Percentiles rank a stretch among this genome's conserved stretches.
Conservation (phyloP, 2,797 vertebrate genomes). For the Cheirogaleus major region DNA sequence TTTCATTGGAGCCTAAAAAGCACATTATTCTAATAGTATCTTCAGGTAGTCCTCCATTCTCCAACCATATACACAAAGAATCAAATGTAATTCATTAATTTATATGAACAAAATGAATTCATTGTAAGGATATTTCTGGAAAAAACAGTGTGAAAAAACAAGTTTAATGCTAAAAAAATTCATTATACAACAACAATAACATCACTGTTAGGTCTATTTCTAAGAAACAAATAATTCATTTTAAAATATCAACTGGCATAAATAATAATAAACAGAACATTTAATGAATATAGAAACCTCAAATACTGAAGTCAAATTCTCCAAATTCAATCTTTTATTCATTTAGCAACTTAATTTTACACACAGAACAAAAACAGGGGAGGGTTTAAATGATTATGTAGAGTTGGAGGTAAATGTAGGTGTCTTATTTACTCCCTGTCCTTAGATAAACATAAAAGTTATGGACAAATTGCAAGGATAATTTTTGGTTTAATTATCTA, state of each 20-base stretch:
- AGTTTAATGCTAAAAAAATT: background rate
- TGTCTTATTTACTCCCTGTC: background rate
- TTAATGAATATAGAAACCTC: background rate
- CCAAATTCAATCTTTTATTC: background rate
- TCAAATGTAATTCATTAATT: background rate
- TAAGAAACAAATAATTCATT: background rate
- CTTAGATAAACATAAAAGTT: conserved; percentile 51
- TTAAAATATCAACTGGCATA: background rate
- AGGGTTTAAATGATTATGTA: background rate
- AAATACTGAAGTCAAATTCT: background rate
- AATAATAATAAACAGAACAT: background rate
- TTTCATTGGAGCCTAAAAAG: background rate
- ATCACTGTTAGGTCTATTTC: background rate
- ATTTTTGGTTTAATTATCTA: conserved; percentile 41
- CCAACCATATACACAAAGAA: background rate
- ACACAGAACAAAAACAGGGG: background rate
- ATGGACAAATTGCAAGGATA: background rate
- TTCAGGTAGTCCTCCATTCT: background rate
- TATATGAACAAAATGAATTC: background rate
- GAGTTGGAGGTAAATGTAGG: background rate
- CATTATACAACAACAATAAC: background rate
- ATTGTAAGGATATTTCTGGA: background rate
- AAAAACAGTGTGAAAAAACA: background rate
- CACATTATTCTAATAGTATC: background rate
- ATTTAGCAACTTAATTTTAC: background rate